Evolutionary conservation across 2,113 vertebrate genomes (phyloP).

Genomic region (Takifugu flavidus): DNA sequence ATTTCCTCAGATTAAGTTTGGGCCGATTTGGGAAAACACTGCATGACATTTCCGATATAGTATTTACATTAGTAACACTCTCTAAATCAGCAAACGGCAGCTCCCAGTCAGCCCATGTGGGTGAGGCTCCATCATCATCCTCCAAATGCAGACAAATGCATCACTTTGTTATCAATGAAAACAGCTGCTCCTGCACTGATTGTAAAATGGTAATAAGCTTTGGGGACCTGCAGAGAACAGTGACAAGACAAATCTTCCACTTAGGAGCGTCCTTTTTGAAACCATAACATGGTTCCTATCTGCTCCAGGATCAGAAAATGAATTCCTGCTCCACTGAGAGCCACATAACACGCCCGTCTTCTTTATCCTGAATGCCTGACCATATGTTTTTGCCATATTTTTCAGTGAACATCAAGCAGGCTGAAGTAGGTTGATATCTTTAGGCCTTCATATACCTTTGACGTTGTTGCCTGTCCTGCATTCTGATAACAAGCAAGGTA

Average conservation of each 20-base stretch:
- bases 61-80: conserved; percentile 31
- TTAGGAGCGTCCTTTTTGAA: conserved; percentile 36
- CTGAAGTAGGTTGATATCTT: too few species aligned
- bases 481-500: background rate
- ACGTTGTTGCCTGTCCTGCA: background rate
- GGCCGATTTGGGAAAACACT: conserved; percentile 15
- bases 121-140: conserved; percentile 24
- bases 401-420: conserved; percentile 33
- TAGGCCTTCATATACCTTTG: background rate
- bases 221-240: conserved; percentile 23
- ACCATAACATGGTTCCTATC: conserved; percentile 33
- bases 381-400: conserved; percentile 1
- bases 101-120: conserved; percentile 7
- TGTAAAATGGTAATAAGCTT: conserved; percentile 54
- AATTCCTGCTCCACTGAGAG: conserved; percentile 33
- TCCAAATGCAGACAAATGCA: conserved; percentile 47
- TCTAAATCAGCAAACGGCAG: conserved; percentile 17
- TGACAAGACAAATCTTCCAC: conserved; percentile 55
- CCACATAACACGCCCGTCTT: conserved; percentile 5
- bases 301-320: conserved; percentile 44
- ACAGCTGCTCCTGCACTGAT: conserved; percentile 45
- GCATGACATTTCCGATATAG: conserved; percentile 12
- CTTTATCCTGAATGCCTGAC: background rate
- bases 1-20: conserved; percentile 35
- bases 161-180: conserved; percentile 58